Percentiles rank a stretch among this genome's conserved stretches.
Evolutionary conservation across 2,888 invertebrate species (phyloP).

Genomic region (Diabrotica balteata): DNA sequence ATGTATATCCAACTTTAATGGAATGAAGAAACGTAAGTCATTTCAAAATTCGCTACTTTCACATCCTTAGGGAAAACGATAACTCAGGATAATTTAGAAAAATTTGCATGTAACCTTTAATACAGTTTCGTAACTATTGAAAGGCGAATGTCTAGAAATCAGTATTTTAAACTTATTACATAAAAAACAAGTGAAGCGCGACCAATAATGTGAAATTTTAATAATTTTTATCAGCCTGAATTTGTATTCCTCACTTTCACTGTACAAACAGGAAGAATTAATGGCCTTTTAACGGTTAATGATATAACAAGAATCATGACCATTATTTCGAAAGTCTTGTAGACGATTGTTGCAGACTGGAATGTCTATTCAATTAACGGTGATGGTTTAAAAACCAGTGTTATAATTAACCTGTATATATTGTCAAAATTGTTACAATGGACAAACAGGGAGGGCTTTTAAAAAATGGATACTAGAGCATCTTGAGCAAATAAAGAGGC

Average conservation of each 20-base stretch:
- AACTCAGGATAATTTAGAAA: constrained; percentile 13
- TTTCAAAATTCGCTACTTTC: constrained; percentile 14
- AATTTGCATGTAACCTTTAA: constrained; percentile 18
- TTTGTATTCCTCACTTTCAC: neutral
- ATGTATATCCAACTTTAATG: too few species aligned
- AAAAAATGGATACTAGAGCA: too few species aligned
- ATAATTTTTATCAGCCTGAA: constrained; percentile 24
- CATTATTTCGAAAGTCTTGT: neutral
- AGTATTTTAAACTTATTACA: constrained; percentile 23
- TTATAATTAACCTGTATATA: too few species aligned
- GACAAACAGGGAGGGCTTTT: too few species aligned
- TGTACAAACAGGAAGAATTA: neutral
- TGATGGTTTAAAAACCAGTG: too few species aligned
- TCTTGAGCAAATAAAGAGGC: too few species aligned
- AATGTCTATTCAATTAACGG: too few species aligned
- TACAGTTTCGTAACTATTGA: constrained; percentile 21
- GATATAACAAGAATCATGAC: neutral
- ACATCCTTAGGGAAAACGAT: constrained; percentile 11
- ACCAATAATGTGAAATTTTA: constrained; percentile 25
- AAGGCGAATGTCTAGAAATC: constrained; percentile 21
- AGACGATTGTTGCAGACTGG: neutral
- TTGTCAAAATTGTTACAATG: too few species aligned
- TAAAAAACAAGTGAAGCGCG: constrained; percentile 32
- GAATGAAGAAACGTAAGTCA: neutral
- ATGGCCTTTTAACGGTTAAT: neutral